A percentile compares a stretch with the other conserved stretches of the same genome.
phyloP scores from a whole-genome alignment of 2,113 vertebrate species.

The Trachemys scripta region DNA sequence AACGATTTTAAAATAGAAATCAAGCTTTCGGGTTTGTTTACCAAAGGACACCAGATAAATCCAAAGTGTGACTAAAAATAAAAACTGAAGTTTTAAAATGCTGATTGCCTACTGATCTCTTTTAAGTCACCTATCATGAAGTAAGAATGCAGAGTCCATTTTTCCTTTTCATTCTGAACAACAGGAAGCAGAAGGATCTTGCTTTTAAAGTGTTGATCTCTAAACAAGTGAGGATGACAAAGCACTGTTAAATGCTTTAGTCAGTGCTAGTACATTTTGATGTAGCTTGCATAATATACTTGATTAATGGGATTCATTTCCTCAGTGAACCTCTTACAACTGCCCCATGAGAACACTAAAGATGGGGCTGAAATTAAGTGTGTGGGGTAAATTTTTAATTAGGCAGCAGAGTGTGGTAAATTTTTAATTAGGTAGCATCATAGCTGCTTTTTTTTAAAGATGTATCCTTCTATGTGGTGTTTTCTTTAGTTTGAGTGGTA shows the following conservation, averaged over 20 bases:
- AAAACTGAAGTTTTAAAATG: background rate
- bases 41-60: background rate
- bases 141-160: background rate
- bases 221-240: background rate
- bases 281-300: background rate
- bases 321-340: background rate
- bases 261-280: background rate
- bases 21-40: background rate
- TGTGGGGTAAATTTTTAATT: conserved; percentile 44
- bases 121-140: background rate
- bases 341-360: conserved; percentile 23
- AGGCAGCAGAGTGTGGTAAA: background rate
- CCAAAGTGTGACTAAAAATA: background rate
- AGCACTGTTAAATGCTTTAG: background rate
- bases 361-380: conserved; percentile 37
- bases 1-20: background rate
- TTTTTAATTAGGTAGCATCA: conserved; percentile 30
- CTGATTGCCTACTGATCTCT: fast-evolving
- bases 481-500: background rate
- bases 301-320: conserved; percentile 27
- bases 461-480: background rate
- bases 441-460: background rate
- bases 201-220: background rate
- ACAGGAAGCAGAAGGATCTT: background rate
- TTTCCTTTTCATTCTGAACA: background rate